Evolutionary conservation across 2,888 invertebrate species (phyloP).

Genomic region (Junonia oenone): DNA sequence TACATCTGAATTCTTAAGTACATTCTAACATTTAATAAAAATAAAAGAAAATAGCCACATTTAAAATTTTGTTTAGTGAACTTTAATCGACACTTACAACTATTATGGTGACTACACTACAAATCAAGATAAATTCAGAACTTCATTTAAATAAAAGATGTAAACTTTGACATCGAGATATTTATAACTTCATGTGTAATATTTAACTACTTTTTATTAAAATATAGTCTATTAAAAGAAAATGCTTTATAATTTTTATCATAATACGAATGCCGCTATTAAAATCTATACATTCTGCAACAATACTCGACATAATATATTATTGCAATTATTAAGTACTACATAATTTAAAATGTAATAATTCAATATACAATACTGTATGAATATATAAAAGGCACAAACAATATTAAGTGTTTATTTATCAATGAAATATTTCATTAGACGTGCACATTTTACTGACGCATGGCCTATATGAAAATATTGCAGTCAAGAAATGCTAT

Average conservation of each 20-base stretch:
- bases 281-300: constrained; percentile 21
- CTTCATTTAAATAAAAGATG: neutral
- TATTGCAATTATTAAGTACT: constrained; percentile 61
- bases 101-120: constrained; percentile 6
- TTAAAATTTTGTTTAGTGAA: neutral
- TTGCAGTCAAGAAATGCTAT: constrained; percentile 60
- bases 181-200: constrained; percentile 37
- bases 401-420: constrained; percentile 50
- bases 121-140: constrained; percentile 5
- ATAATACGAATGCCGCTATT: constrained; percentile 3
- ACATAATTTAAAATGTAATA: constrained; percentile 42
- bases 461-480: constrained; percentile 37
- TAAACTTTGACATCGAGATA: constrained; percentile 51
- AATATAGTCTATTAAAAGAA: constrained; percentile 4
- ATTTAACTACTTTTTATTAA: constrained; percentile 17
- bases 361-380: constrained; percentile 47
- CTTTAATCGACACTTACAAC: neutral
- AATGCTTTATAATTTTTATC: constrained; percentile 14
- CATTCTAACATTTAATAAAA: constrained; percentile 24
- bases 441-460: constrained; percentile 36
- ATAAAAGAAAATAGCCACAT: neutral
- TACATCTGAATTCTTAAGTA: constrained; percentile 38
- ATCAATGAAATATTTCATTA: constrained; percentile 31
- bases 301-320: constrained; percentile 32
- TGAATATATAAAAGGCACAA: constrained; percentile 58